Evolutionary conservation across 2,888 invertebrate genomes (phyloP).

Genomic region (Cryptosula pallasiana): DNA sequence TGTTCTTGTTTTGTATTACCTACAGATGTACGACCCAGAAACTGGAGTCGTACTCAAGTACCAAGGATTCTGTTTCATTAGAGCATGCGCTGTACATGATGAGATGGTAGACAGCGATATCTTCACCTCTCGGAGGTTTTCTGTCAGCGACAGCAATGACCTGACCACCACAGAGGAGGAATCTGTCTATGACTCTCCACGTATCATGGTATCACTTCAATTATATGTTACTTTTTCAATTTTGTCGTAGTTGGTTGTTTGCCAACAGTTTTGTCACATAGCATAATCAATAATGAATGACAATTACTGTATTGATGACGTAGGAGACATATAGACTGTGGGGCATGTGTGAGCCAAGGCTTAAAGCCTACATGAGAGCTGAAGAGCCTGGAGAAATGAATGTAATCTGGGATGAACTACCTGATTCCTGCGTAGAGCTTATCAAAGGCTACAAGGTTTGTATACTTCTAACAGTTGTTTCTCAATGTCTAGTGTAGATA

Average conservation of each 20-base stretch:
- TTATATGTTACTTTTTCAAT: too few relatives aligned
- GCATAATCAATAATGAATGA: too few relatives aligned
- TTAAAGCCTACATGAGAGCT: conserved; percentile 43
- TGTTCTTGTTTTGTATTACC: too few relatives aligned
- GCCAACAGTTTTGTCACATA: too few relatives aligned
- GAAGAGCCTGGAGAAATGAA: conserved; percentile 43
- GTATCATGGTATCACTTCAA: neutral
- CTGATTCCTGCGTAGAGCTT: conserved; percentile 30
- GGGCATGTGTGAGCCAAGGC: conserved; percentile 42
- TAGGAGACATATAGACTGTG: conserved; percentile 30
- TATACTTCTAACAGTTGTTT: too few relatives aligned
- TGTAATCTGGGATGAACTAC: conserved; percentile 48
- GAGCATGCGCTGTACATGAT: conserved; percentile 47
- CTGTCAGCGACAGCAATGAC: neutral
- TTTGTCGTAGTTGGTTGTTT: too few relatives aligned
- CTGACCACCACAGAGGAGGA: neutral
- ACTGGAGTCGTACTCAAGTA: conserved; percentile 42
- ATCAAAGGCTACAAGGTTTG: conserved; percentile 45
- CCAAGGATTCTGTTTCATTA: conserved; percentile 47
- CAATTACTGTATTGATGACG: too few relatives aligned
- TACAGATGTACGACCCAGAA: conserved; percentile 46
- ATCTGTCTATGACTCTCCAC: neutral
- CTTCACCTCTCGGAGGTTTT: conserved; percentile 38
- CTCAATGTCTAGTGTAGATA: too few relatives aligned
- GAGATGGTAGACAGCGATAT: conserved; percentile 43